Percentiles rank a stretch among this genome's conserved stretches.
Evolutionary conservation across 2,888 invertebrate genomes (phyloP).

Genomic region (Eupeodes latifasciatus): DNA sequence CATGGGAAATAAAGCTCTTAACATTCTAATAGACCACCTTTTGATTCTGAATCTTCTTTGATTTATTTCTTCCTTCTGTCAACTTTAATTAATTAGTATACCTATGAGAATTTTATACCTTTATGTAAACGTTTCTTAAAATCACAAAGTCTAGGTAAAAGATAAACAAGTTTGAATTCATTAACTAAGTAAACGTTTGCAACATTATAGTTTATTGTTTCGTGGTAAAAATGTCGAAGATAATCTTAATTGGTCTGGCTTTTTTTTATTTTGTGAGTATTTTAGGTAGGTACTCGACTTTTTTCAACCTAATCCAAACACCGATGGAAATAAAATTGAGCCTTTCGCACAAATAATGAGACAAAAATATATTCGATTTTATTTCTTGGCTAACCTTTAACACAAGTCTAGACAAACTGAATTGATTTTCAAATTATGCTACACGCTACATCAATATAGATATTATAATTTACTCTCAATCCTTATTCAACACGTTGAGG

Average conservation of each 20-base stretch:
- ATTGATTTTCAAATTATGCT: constrained; percentile 3
- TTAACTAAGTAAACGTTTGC: too few species aligned
- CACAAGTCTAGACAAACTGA: constrained; percentile 36
- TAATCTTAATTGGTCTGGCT: background rate
- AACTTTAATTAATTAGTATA: too few species aligned
- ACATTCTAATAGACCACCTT: too few species aligned
- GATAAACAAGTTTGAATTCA: too few species aligned
- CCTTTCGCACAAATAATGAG: background rate
- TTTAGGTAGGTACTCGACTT: background rate
- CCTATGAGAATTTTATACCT: too few species aligned
- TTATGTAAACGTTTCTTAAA: too few species aligned
- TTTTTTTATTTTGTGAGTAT: background rate
- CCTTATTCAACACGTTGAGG: constrained; percentile 8
- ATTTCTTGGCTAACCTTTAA: background rate
- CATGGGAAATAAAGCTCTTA: too few species aligned
- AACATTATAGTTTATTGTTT: too few species aligned
- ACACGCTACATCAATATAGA: background rate
- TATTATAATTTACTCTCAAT: background rate
- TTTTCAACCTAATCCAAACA: background rate
- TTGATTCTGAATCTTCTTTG: too few species aligned
- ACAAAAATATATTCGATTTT: background rate
- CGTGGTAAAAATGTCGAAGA: background rate
- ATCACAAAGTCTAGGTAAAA: too few species aligned
- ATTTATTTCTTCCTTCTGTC: too few species aligned
- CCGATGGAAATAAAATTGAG: background rate